phyloP scores from a whole-genome alignment of 2,113 vertebrate species.

The Paedocypris sp. region DNA sequence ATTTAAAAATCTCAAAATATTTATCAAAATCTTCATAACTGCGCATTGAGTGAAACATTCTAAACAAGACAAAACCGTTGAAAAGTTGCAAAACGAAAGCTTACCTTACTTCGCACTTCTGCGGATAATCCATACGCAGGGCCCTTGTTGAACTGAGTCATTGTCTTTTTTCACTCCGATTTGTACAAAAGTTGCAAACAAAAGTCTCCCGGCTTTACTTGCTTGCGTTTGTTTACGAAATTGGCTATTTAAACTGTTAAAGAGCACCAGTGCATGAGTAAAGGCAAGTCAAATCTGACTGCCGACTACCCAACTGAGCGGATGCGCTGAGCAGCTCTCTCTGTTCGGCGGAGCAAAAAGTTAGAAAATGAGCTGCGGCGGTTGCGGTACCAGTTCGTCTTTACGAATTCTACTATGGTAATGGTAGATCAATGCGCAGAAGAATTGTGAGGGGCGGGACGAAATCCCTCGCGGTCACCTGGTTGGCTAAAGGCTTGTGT shows the following conservation, averaged over 20 bases:
- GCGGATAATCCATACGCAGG: slow-evolving; percentile 74
- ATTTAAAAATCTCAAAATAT: too few relatives aligned
- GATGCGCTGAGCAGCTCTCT: background rate
- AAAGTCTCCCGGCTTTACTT: background rate
- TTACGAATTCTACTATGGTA: background rate
- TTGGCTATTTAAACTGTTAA: background rate
- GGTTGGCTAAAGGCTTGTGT: background rate
- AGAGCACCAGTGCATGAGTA: background rate
- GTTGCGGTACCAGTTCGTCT: background rate
- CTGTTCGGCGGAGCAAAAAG: background rate
- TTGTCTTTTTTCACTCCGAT: slow-evolving; percentile 28
- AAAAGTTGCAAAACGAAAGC: background rate
- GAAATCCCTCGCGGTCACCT: background rate
- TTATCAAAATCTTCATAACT: too few relatives aligned
- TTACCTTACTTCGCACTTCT: slow-evolving; percentile 75
- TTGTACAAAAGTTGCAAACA: background rate
- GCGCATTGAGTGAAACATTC: too few relatives aligned
- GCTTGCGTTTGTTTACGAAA: background rate
- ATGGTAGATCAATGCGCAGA: too few relatives aligned
- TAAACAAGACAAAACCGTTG: too few relatives aligned
- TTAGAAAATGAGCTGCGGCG: background rate
- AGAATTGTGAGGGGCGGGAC: background rate
- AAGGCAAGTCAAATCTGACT: slow-evolving; percentile 5
- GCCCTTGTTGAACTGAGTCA: slow-evolving; percentile 77
- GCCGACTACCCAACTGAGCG: background rate